A percentile compares a stretch with the other conserved stretches of the same genome.
These are phyloP conservation scores for Tychaedon coryphoeus DNA, from an alignment of 2,113 vertebrate genomes.

Conservation along the genomic window DNA sequence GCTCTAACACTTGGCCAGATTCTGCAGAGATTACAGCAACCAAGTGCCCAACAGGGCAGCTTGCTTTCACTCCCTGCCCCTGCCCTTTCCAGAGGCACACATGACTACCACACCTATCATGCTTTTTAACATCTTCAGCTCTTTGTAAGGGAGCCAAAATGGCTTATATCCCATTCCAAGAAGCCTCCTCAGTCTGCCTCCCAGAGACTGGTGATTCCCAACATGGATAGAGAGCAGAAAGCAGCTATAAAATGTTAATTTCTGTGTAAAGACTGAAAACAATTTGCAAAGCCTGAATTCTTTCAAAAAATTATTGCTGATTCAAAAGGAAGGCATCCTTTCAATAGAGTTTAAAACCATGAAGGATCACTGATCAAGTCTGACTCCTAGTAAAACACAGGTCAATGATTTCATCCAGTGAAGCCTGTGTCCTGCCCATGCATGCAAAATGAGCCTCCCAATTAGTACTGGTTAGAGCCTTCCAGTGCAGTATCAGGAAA, in stretches of 20 bases:
- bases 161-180: not conserved
- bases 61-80: not conserved
- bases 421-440: not conserved
- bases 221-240: not conserved
- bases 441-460: not conserved
- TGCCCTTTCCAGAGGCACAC: not conserved
- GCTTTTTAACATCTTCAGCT: not conserved
- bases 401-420: not conserved
- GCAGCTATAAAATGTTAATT: not conserved
- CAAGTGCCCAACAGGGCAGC: fast-evolving
- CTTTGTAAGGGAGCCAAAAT: not conserved
- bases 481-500: conserved; percentile 2
- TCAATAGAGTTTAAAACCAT: not conserved
- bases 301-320: not conserved
- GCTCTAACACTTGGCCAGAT: not conserved
- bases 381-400: not conserved
- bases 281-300: not conserved
- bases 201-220: not conserved
- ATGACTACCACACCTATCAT: not conserved
- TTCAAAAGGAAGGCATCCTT: not conserved
- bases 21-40: not conserved
- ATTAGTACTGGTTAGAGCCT: conserved; percentile 2
- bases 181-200: not conserved
- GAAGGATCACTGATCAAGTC: not conserved
- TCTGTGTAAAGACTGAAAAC: not conserved